phyloP scores from a whole-genome alignment of 2,113 vertebrate genomes.

The Tiliqua scincoides region DNA sequence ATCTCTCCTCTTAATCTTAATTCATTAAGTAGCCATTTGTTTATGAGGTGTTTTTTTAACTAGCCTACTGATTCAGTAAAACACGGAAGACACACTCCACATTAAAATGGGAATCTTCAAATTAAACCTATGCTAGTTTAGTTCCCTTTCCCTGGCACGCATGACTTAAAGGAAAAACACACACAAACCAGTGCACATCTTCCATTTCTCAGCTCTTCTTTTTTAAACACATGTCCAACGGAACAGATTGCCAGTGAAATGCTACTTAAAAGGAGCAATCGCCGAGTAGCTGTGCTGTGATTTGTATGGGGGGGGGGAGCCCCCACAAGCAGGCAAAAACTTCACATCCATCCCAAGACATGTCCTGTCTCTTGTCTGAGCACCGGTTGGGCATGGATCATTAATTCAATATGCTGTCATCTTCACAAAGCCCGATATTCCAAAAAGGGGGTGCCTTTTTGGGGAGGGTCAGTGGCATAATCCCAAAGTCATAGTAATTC shows the following conservation, averaged over 20 bases:
- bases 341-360: constrained; percentile 8
- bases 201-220: background rate
- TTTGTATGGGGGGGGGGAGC: background rate
- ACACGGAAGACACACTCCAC: background rate
- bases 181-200: background rate
- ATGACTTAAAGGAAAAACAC: too few species aligned
- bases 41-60: background rate
- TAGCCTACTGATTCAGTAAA: background rate
- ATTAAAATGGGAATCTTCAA: background rate
- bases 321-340: constrained; percentile 37
- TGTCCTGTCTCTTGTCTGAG: constrained; percentile 1
- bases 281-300: background rate
- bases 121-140: background rate
- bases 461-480: constrained; percentile 46
- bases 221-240: background rate
- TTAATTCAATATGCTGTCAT: constrained; percentile 46
- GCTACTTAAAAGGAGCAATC: constrained; percentile 22
- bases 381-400: constrained; percentile 32
- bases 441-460: constrained; percentile 23
- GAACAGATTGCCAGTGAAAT: constrained; percentile 3
- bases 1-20: constrained; percentile 63
- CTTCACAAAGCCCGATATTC: constrained; percentile 41
- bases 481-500: constrained; percentile 54
- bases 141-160: background rate
- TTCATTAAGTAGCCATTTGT: constrained; percentile 42